These are phyloP conservation scores for Leptinotarsa haldemani DNA, from an alignment of 2,888 invertebrate species.

Conservation along the genomic window DNA sequence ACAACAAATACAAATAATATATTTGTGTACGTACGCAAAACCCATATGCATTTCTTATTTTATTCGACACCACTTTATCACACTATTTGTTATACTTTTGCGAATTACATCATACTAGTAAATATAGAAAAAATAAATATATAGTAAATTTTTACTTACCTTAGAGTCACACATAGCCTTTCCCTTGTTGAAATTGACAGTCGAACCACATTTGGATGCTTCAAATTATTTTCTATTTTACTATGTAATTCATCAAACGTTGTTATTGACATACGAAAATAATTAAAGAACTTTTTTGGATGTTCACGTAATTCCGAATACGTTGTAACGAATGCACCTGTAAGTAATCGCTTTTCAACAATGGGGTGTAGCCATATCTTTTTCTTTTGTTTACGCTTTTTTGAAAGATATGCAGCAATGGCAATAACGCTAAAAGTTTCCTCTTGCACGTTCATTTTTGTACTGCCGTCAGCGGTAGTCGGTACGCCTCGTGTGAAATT, in stretches of 20 bases:
- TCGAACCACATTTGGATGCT: conserved; percentile 19
- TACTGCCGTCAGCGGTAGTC: conserved; percentile 13
- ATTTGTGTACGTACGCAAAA: conserved; percentile 3
- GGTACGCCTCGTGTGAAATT: conserved; percentile 9
- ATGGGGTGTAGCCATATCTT: neutral
- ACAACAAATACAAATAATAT: conserved; percentile 15
- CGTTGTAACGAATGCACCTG: neutral
- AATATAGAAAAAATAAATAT: conserved; percentile 18
- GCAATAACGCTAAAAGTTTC: conserved; percentile 15
- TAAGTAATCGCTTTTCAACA: conserved; percentile 20
- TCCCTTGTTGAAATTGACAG: conserved; percentile 17
- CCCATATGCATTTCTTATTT: conserved; percentile 14
- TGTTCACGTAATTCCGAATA: conserved; percentile 7
- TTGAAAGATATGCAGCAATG: conserved; percentile 19
- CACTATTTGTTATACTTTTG: conserved; percentile 13
- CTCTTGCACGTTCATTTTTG: conserved; percentile 12
- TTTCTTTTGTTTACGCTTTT: conserved; percentile 10
- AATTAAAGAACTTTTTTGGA: conserved; percentile 13
- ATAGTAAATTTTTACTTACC: conserved; percentile 18
- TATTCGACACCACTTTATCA: conserved; percentile 10
- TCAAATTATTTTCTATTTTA: conserved; percentile 4
- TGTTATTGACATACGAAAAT: conserved; percentile 10
- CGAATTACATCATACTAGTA: conserved; percentile 15
- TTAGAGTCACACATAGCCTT: conserved; percentile 17
- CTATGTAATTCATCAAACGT: conserved; percentile 20